Evolutionary conservation across 2,113 vertebrate species (phyloP).

Genomic region (Silurus meridionalis): DNA sequence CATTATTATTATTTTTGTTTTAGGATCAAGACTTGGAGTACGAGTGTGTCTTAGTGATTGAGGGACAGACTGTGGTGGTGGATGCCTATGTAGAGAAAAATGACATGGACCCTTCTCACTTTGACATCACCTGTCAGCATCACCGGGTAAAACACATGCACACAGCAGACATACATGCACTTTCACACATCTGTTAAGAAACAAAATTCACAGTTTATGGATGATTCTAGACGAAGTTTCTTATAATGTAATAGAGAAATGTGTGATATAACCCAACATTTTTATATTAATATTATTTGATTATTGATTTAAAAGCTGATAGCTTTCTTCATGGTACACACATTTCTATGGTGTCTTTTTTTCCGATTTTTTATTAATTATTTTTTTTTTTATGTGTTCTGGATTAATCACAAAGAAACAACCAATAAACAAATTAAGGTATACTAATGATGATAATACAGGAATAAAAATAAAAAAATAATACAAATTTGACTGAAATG

Average conservation of each 20-base stretch:
- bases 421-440: neutral
- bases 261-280: neutral
- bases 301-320: neutral
- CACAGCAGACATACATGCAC: neutral
- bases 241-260: neutral
- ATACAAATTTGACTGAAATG: neutral
- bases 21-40: conserved; percentile 85
- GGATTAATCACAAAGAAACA: neutral
- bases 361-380: no score
- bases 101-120: conserved; percentile 74
- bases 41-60: conserved; percentile 88
- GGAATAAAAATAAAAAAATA: neutral
- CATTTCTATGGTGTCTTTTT: no score
- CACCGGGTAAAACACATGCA: conserved; percentile 75
- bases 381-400: neutral
- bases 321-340: neutral
- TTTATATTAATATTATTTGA: no score
- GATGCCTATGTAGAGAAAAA: conserved; percentile 82
- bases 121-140: conserved; percentile 84
- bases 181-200: neutral
- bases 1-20: neutral
- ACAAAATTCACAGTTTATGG: neutral
- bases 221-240: neutral
- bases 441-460: neutral
- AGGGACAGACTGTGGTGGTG: conserved; percentile 85